Percentiles rank a stretch among this genome's conserved stretches.
phyloP scores from a whole-genome alignment of 2,113 vertebrate genomes.

The Gobiocypris rarus region DNA sequence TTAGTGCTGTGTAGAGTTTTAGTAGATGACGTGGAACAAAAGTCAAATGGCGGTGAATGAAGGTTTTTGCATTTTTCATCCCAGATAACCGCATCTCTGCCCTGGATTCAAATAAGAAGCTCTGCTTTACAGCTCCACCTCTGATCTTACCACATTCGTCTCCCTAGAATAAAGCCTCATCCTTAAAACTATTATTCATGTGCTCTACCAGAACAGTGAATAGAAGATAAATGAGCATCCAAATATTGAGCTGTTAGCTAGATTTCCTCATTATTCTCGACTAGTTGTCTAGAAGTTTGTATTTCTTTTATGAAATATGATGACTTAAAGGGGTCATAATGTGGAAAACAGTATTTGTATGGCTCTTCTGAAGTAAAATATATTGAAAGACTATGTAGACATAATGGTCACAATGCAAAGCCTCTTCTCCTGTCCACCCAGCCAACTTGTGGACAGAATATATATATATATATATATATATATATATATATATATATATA shows the following conservation, averaged over 20 bases:
- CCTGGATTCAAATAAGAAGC: slow-evolving; percentile 27
- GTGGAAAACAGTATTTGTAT: background rate
- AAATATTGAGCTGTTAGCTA: slow-evolving; percentile 23
- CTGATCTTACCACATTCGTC: background rate
- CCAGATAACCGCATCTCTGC: slow-evolving; percentile 23
- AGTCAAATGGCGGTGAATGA: slow-evolving; percentile 48
- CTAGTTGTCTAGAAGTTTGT: background rate
- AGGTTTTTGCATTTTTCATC: slow-evolving; percentile 52
- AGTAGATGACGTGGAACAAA: slow-evolving; percentile 64
- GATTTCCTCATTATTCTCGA: slow-evolving; percentile 14
- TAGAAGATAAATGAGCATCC: slow-evolving; percentile 22
- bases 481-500: too few relatives aligned
- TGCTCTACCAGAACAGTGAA: background rate
- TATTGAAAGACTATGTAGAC: background rate
- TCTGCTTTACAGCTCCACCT: background rate
- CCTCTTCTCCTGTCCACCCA: background rate
- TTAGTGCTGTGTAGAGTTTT: slow-evolving; percentile 50
- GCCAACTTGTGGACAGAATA: background rate
- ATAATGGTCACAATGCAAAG: background rate
- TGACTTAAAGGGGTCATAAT: background rate
- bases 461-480: too few relatives aligned
- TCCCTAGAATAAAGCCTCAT: background rate
- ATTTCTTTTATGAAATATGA: background rate
- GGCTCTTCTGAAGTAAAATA: background rate
- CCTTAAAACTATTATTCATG: slow-evolving; percentile 24